Base-by-base conservation (phyloP, 1,140 invertebrate genomes). In the Pissodes strobi region DNA sequence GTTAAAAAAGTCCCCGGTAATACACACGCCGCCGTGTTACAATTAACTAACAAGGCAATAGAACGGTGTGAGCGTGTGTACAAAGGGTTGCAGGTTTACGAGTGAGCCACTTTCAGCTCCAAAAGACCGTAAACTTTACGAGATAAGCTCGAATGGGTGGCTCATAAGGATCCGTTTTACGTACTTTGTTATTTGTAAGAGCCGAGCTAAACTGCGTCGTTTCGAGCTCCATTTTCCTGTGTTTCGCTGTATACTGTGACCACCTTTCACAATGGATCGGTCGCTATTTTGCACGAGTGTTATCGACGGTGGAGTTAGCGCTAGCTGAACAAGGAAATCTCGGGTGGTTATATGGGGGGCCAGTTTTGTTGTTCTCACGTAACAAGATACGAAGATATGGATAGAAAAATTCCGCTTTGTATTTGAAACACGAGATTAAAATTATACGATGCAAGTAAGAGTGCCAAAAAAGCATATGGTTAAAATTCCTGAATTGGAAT, bases 161-260 rank as follows among this genome's bases (percentile, higher is more conserved):
- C 52, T 55, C 34, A 39, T 55, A 55, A 38, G 52, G 52, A 38
- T 55, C 52, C 52, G 52, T 55, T 55, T 55, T 55, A n/a, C 52
- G 52, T 55, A 55, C 34, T 55, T 55, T 41, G 34, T 55, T 55
- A 55, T 55, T 55, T 39, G 52, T 41, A 22, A 21, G 52, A 55
- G 34, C 52, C 25, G 9, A 37, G 34, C 34, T n/a, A 55, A 55
- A 21, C 34, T 39, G 34, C 34, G 15, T 38, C 52, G 18, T 41
- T 55, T 41, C 9, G 51, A 55, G 37, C 17, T 55, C 34, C 23
- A 52, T 52, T 34, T 52, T 17, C 18, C 21, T 6, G 8, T 22
- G 46, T 21, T 49, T 30, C 25, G 2, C 49, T 30, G 27, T 18
- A n/a, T n/a, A 34, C 30, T 34, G 27, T 52, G 13, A 52, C 17